Base-by-base conservation (phyloP, 2,113 vertebrate genomes). In the Percopsis transmontana region DNA sequence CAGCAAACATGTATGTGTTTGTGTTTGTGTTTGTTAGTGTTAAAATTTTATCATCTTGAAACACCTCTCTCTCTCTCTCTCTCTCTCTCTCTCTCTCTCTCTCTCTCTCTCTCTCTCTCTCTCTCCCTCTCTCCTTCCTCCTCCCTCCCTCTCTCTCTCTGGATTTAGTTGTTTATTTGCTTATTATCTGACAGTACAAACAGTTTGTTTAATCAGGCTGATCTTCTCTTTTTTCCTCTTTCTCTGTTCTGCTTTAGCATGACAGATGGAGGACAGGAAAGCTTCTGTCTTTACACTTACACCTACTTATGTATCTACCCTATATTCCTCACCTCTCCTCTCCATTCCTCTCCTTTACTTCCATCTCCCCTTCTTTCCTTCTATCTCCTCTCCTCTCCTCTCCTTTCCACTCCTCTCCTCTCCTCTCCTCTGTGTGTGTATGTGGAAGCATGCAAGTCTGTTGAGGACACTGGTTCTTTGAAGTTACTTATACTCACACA, bases 1-100 rank as follows among this genome's bases (percentile, higher is more conserved):
- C 79, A 85, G 78, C 76, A 83, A 76, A 65, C 58, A n/a, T n/a
- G n/a, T n/a, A 8, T 40, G 5, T 40, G 39, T 40, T 40, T 40
- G 6, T 40, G 5, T 40, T 40, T 40, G 6, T 1, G 11, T 40
- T 40, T 40, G 5, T 40, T 40, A 8, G 6, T n/a, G n/a, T n/a
- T n/a, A n/a, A 18, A 41, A 33, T 58, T 20, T 47, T 15, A 13
- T 13, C 13, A 0, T 4, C 50, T 11, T 19, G 8, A 3, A 9
- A 3, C 51, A 54, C 12, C 27, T 56, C 54, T 56, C 54, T 33
- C 23, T 39, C 14, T 1, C 27, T 38, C 11, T 38, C 24, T 56
- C 16, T 18, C 16, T 8, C 47, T 18, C 48, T 19, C n/a, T 27
- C 48, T 39, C 16, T 39, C 13, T n/a, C 16, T 57, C 27, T 39